Evolutionary conservation across 2,113 vertebrate genomes (phyloP).

Genomic region (Rhipidura dahli): DNA sequence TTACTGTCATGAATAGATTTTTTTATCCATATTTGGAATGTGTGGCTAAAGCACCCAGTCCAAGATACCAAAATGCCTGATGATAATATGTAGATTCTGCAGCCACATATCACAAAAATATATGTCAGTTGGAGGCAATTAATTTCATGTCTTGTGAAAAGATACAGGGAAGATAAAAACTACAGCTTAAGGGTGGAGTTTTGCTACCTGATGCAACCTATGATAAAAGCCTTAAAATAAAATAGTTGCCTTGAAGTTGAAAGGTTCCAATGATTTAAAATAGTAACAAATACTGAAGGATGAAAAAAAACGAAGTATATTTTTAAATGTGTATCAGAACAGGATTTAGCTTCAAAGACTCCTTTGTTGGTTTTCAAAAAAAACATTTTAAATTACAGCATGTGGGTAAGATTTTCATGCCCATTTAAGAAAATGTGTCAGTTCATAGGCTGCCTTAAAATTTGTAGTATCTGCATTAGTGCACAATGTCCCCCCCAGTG

Average conservation of each 20-base stretch:
- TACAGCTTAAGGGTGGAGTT: background rate
- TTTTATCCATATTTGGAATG: background rate
- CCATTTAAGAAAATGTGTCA: background rate
- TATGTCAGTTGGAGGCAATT: background rate
- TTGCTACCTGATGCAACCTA: background rate
- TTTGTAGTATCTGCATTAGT: background rate
- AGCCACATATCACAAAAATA: background rate
- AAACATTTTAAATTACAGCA: background rate
- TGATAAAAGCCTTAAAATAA: background rate
- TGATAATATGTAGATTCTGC: background rate
- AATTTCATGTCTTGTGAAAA: background rate
- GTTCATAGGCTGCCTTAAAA: background rate
- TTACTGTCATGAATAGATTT: background rate
- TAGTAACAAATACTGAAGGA: background rate
- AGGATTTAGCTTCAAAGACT: background rate
- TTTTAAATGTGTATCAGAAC: background rate
- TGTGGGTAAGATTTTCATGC: background rate
- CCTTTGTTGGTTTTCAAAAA: background rate
- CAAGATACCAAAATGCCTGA: background rate
- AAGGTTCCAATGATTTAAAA: background rate
- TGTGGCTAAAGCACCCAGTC: background rate
- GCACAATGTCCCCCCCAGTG: background rate
- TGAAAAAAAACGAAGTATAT: background rate
- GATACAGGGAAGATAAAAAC: background rate
- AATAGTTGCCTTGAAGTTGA: background rate